These are phyloP conservation scores for Calliopum simillimum DNA, from an alignment of 2,888 invertebrate species.

Conservation along the genomic window DNA sequence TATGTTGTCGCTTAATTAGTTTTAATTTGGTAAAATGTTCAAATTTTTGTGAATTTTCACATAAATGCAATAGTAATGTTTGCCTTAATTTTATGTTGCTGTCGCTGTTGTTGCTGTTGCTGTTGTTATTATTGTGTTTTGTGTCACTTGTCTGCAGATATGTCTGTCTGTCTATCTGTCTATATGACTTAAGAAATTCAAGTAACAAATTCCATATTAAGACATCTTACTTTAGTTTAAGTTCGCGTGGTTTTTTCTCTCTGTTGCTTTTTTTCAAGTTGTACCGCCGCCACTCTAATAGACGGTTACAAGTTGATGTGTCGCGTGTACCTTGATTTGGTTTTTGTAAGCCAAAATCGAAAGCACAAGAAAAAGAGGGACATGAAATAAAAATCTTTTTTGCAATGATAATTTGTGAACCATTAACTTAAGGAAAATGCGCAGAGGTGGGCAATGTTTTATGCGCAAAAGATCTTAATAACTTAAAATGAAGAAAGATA, in stretches of 20 bases:
- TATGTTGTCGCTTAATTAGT: constrained; percentile 20
- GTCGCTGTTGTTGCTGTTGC: background rate
- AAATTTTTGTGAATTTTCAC: constrained; percentile 26
- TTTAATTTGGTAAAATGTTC: constrained; percentile 19
- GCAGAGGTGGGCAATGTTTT: constrained; percentile 16
- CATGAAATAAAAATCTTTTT: constrained; percentile 1
- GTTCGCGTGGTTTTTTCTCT: constrained; percentile 11
- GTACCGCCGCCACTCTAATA: constrained; percentile 22
- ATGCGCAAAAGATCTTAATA: too few relatives aligned
- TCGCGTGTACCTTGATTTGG: constrained; percentile 29
- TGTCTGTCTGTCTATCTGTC: background rate
- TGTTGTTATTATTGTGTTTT: background rate
- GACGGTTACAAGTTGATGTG: constrained; percentile 35
- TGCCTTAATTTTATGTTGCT: background rate
- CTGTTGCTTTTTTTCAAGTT: background rate
- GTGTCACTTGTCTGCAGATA: background rate
- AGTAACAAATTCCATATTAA: constrained; percentile 29
- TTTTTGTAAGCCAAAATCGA: constrained; percentile 27
- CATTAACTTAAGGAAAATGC: background rate
- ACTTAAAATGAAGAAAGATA: too few relatives aligned
- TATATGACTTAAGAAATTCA: constrained; percentile 6
- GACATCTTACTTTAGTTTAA: constrained; percentile 23
- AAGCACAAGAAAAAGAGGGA: background rate
- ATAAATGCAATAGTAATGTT: constrained; percentile 27
- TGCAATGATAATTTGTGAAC: constrained; percentile 19